A percentile compares a stretch with the other conserved stretches of the same genome.
phyloP scores from a whole-genome alignment of 2,888 invertebrate genomes.

The Caenorhabditis sp. region DNA sequence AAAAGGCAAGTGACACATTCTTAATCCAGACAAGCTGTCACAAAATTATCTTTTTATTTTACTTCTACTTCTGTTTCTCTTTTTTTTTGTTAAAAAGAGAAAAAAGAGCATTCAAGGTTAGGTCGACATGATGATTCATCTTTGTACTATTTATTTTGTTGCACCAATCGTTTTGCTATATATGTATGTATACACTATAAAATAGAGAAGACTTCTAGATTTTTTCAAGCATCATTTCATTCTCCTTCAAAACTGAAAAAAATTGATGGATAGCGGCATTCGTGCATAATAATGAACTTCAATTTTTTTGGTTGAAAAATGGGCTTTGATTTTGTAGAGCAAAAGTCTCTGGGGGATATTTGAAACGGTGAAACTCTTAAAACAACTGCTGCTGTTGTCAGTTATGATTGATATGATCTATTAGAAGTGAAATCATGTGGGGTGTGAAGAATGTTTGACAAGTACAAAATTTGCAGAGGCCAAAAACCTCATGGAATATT shows the following conservation, averaged over 20 bases:
- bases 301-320: background rate
- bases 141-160: background rate
- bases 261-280: background rate
- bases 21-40: conserved; percentile 31
- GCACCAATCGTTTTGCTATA: background rate
- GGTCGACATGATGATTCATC: background rate
- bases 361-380: background rate
- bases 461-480: background rate
- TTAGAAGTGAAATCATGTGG: background rate
- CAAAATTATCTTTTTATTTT: conserved; percentile 20
- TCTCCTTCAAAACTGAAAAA: background rate
- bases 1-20: conserved; percentile 31
- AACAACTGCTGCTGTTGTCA: background rate
- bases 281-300: background rate
- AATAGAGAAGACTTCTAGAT: too few species aligned
- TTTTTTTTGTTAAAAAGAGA: too few species aligned
- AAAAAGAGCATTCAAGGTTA: too few species aligned
- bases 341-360: background rate
- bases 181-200: background rate
- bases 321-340: background rate
- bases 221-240: background rate
- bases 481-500: too few species aligned
- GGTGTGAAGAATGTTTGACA: background rate
- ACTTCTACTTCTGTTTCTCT: conserved; percentile 6
- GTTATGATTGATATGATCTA: background rate